phyloP scores from a whole-genome alignment of 2,113 vertebrate genomes.

The Isichthys henryi region DNA sequence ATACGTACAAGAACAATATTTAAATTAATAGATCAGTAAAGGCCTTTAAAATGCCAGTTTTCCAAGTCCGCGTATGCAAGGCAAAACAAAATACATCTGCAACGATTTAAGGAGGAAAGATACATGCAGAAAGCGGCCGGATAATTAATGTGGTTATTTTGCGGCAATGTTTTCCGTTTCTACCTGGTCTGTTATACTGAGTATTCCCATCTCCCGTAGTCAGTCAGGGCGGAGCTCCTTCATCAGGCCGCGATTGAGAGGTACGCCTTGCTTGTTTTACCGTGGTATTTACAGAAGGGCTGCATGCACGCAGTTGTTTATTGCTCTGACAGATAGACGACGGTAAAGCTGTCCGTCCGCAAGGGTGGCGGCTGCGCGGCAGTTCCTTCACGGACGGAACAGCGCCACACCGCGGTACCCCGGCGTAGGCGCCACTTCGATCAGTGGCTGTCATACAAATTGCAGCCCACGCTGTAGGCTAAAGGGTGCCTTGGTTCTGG shows the following conservation, averaged over 20 bases:
- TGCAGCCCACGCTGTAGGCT: background rate
- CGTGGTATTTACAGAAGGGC: slow-evolving; percentile 28
- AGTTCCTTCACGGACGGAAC: background rate
- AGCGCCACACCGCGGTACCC: background rate
- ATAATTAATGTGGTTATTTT: background rate
- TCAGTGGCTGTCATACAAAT: background rate
- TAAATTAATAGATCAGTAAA: background rate
- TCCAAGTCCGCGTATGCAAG: background rate
- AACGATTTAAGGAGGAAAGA: background rate
- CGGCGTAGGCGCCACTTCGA: background rate
- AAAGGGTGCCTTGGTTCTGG: background rate
- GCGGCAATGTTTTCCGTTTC: slow-evolving; percentile 8
- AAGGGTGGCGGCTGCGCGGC: slow-evolving; percentile 50
- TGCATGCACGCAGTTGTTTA: slow-evolving; percentile 34
- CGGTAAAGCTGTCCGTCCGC: slow-evolving; percentile 44
- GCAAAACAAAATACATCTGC: background rate
- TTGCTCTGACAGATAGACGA: slow-evolving; percentile 3
- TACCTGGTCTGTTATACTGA: slow-evolving; percentile 86
- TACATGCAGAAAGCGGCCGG: background rate
- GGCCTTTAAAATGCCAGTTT: background rate
- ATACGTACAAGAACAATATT: background rate
- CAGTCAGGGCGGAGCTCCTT: slow-evolving; percentile 68
- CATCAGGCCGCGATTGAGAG: slow-evolving; percentile 52
- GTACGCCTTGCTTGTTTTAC: slow-evolving; percentile 28
- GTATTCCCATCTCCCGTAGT: slow-evolving; percentile 75